These are phyloP conservation scores for Tribolium freemani DNA, from an alignment of 2,888 invertebrate genomes.

Conservation along the genomic window DNA sequence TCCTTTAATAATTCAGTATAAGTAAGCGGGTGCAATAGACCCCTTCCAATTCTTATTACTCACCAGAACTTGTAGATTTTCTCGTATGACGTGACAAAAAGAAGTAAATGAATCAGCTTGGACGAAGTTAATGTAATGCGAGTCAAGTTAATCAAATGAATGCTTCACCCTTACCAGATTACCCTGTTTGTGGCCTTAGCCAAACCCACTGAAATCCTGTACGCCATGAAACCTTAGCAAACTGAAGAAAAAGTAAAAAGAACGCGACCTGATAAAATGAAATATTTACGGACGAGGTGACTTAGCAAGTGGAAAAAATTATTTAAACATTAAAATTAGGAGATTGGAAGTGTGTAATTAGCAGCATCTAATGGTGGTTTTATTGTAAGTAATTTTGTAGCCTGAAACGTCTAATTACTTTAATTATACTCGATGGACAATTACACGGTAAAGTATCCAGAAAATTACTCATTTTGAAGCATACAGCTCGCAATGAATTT, in stretches of 20 bases:
- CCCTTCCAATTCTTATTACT: neutral
- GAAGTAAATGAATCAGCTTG: constrained; percentile 19
- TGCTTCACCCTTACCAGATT: constrained; percentile 27
- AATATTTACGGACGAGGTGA: constrained; percentile 27
- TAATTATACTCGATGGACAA: constrained; percentile 44
- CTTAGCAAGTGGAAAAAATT: constrained; percentile 15
- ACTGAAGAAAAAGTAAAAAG: neutral
- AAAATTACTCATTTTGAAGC: constrained; percentile 41
- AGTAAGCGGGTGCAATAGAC: neutral
- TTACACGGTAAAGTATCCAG: constrained; percentile 43
- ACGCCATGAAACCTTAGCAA: constrained; percentile 24
- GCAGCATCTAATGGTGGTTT: constrained; percentile 32
- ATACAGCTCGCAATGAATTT: constrained; percentile 25
- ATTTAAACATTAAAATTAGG: constrained; percentile 30
- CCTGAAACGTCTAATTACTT: constrained; percentile 43
- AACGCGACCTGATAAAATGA: neutral
- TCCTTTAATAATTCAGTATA: constrained; percentile 16
- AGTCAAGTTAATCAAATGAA: constrained; percentile 39
- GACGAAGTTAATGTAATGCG: constrained; percentile 28
- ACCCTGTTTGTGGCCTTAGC: constrained; percentile 19
- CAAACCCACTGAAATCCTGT: constrained; percentile 28
- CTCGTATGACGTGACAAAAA: constrained; percentile 20
- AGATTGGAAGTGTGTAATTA: constrained; percentile 23
- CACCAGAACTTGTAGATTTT: constrained; percentile 1
- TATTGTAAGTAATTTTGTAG: constrained; percentile 38